Evolutionary conservation across 1,140 invertebrate genomes (phyloP), one percentile per base, ranked within the genome.

Genomic region (Euschistus heros): DNA sequence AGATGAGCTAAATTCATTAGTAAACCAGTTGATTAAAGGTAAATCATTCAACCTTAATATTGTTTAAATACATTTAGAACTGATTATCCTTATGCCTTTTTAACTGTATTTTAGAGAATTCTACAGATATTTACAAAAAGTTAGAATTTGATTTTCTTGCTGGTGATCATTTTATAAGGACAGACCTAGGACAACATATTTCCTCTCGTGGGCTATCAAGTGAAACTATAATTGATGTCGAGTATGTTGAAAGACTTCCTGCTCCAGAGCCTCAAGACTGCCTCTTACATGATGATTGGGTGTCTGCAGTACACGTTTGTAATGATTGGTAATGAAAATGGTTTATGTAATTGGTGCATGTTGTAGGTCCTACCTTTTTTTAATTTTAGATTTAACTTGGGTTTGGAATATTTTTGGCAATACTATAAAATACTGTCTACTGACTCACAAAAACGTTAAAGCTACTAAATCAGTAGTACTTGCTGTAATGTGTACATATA

Each of bases 231-330:
- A 77, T 96, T 68, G 85, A 91, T 65, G 80, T 97, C 61, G 94
- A 97, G 78, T 97, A 96, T 79, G 76, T 97, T 42, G 88, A 93
- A 75, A 82, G 87, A 70, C 84, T 86, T 68, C 89, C 92, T 54
- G 85, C 93, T 3, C 95, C 94, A 0, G 82, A 90, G 72, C 94
- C 94, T 14, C 82, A 93, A 73, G 88, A 96, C 73, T 91, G 89
- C 72, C 78, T 97, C 60, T 81, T 92, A 71, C 93, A 97, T 75
- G 92, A 97, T 78, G 94, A 98, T 75, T 98, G 95, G 95, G 91
- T 98, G 14, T 87, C 88, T 59, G 86, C 90, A 44, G 85, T 95
- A 24, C 83, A 88, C 68, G 81, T 84, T 61, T 76, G 77, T 66
- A 81, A 83, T 26, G 85, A 87, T 77, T 94, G 89, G 88, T 86